Evolutionary conservation across 2,113 vertebrate species (phyloP), one percentile per base, ranked within the genome.

Genomic region (Sinosuthora webbiana): DNA sequence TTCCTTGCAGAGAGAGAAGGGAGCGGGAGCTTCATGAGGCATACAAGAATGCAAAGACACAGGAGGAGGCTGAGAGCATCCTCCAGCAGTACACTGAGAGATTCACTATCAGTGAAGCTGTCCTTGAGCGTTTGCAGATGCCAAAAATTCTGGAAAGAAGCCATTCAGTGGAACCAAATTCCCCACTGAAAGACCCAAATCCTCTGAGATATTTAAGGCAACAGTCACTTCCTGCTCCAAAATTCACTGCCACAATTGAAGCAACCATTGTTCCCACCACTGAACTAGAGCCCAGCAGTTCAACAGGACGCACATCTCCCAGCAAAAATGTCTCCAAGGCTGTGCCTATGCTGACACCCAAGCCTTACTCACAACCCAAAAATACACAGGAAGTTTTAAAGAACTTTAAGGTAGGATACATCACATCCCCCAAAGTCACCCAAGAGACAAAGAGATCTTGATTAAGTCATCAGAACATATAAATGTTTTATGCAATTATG

Each of bases 71-170:
- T 0, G 98, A 99, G 3, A 89, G 93, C 27, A 98, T 99, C 62
- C 98, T 99, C 20, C 98, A 99, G 15, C 98, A 98, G 69, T 99
- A 99, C 87, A 99, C 99, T 3, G 99, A 99, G 96, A 98, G 99
- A 50, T 99, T 99, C 97, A 99, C 99, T 94, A 99, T 99, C 98
- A 99, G 99, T 9, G 99, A 99, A 95, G 96, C 98, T 10, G 98
- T 99, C 57, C 98, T 99, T 6, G 99, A 99, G 83, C 98, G 98
- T 86, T 95, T 99, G 91, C 98, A 99, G 97, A 98, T 99, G 96
- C 99, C 99, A 96, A 99, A 98, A 98, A 98, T 99, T 39, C 97
- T 99, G 96, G 99, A 99, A 95, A 98, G 99, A 98, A 99, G 99
- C 97, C 94, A 99, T 92, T 99, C 99, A 7, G 98, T 98, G 8